Conservation (phyloP, 2,113 vertebrate genomes). For the Regulus satrapa region DNA sequence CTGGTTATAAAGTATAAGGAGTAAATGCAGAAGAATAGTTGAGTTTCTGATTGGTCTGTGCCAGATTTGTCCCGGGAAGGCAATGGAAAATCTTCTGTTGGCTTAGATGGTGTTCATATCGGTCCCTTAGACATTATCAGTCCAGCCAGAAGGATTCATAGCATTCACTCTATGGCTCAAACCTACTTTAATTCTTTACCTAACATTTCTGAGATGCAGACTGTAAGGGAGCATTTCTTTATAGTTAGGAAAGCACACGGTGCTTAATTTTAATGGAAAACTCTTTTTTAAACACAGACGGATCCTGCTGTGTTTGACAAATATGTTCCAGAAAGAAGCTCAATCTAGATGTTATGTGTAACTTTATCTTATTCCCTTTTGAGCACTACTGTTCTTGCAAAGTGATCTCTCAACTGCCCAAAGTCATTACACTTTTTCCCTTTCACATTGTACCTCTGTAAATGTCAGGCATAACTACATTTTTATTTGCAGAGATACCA, state of each 20-base stretch:
- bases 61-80: neutral
- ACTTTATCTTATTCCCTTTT: slow-evolving; percentile 83
- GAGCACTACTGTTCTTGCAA: slow-evolving; percentile 74
- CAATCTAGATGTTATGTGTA: slow-evolving; percentile 77
- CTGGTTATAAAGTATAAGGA: neutral
- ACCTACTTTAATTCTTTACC: slow-evolving; percentile 44
- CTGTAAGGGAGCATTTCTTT: slow-evolving; percentile 27
- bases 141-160: neutral
- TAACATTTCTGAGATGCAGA: neutral
- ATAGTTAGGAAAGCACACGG: slow-evolving; percentile 37
- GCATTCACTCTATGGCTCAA: neutral
- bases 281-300: slow-evolving; percentile 51
- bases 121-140: neutral
- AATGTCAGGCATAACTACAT: slow-evolving; percentile 92
- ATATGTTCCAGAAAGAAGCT: slow-evolving; percentile 76
- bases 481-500: slow-evolving; percentile 90
- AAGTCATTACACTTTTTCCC: slow-evolving; percentile 86
- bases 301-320: slow-evolving; percentile 74
- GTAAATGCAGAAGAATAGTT: neutral
- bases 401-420: slow-evolving; percentile 82
- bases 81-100: neutral
- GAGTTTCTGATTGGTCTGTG: neutral
- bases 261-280: slow-evolving; percentile 74
- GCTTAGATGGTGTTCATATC: neutral
- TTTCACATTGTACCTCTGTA: slow-evolving; percentile 84